Conservation (phyloP, 1,140 invertebrate species). For the Drosophila biarmipes region DNA sequence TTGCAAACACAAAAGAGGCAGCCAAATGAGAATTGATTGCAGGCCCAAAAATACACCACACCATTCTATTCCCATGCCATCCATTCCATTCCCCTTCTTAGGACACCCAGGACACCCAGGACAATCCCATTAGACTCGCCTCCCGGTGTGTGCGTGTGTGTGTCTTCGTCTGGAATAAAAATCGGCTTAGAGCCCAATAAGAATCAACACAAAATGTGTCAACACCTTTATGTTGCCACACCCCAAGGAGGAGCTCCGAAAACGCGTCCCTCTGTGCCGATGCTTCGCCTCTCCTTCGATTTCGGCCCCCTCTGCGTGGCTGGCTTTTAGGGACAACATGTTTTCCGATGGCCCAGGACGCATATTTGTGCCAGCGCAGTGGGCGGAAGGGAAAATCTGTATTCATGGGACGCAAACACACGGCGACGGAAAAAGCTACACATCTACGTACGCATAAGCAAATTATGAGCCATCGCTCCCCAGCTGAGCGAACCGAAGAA, state of each 20-base stretch:
- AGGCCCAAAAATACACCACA: slow-evolving; percentile 34
- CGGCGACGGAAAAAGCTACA: slow-evolving; percentile 36
- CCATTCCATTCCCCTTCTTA: not conserved
- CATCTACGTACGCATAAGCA: slow-evolving; percentile 40
- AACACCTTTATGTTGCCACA: slow-evolving; percentile 78
- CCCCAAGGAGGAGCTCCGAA: slow-evolving; percentile 50
- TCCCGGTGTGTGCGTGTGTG: slow-evolving; percentile 14
- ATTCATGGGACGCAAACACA: slow-evolving; percentile 60
- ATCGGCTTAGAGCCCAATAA: slow-evolving; percentile 72
- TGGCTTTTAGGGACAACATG: slow-evolving; percentile 63
- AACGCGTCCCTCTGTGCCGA: slow-evolving; percentile 42
- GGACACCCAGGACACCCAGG: slow-evolving; percentile 14
- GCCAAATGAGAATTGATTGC: slow-evolving; percentile 76
- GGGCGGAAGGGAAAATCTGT: slow-evolving; percentile 72
- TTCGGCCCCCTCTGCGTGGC: slow-evolving; percentile 31
- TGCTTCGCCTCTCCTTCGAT: slow-evolving; percentile 25
- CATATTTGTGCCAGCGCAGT: slow-evolving; percentile 56
- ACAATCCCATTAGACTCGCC: slow-evolving; percentile 28
- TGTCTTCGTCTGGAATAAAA: slow-evolving; percentile 48
- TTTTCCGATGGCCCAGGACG: slow-evolving; percentile 49
- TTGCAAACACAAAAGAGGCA: slow-evolving; percentile 48
- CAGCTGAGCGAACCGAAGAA: slow-evolving; percentile 24
- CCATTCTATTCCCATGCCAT: not conserved
- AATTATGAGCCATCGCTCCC: slow-evolving; percentile 29
- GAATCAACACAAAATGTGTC: slow-evolving; percentile 70